Base-by-base conservation (phyloP, 2,888 invertebrate species). In the Drosophila buzzatii region DNA sequence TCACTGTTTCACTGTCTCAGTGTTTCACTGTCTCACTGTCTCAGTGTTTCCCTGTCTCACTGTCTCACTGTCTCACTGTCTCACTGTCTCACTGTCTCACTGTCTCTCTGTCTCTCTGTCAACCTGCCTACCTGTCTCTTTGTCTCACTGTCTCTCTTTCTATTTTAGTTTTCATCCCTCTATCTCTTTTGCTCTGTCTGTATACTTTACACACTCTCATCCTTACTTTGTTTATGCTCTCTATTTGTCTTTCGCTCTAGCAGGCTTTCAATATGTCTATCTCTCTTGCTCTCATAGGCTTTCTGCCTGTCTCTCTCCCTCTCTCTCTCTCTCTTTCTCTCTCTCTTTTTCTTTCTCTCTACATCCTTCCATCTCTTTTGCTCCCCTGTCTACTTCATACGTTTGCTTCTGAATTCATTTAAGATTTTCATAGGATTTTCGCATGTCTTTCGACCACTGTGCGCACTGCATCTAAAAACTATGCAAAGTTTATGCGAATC, bases 401-500 rank as follows among this genome's bases (percentile, higher is more conserved):
- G 3, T 27, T 41, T 14, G 20, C 44, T 45, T 7, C 1, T 27
- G 3, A 1, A 14, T 9, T 45, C 14, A 45, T 45, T 23, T 23
- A 0, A 8, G 23, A 8, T 16, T 9, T 47, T 49, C n/a, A 5
- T 10, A 0, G 0, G 1, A 2, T n/a, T 27, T n/a, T 14, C 9
- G 16, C 47, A 16, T 9, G 5, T 9, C 2, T 4, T 37, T 37
- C 1, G 10, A 57, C 55, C 81, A 77, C 51, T 76, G 78, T 78
- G 77, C 81, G 49, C 41, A 27, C 1, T 6, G 49, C 62, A 81
- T 67, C 61, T 76, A 84, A 85, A 51, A 90, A 84, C 85, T 89
- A 89, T 91, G 89, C 90, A 88, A 92, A 91, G 89, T 85, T 82
- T 90, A 91, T 90, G 89, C 91, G 91, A 85, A 82, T 81, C 79